phyloP scores from a whole-genome alignment of 2,797 vertebrate species.

The Tokudaia tokunoshimensis region DNA sequence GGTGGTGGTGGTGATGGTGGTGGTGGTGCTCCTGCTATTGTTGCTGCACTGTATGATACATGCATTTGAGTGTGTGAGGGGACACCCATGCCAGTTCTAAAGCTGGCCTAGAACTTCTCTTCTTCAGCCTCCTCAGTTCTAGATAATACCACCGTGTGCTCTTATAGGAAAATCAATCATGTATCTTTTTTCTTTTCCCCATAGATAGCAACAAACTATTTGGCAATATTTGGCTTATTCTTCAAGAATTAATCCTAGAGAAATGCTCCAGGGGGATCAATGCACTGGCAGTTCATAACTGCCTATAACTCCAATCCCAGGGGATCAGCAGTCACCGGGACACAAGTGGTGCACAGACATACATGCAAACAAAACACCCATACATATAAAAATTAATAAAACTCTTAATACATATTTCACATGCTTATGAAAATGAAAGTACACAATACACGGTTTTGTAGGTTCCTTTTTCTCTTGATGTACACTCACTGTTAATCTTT shows the following conservation, averaged over 20 bases:
- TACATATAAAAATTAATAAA: background rate
- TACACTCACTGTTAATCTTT: background rate
- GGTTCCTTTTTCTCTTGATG: conserved; percentile 37
- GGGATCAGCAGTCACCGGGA: background rate
- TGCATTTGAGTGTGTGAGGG: background rate
- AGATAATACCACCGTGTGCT: background rate
- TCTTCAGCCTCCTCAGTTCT: background rate
- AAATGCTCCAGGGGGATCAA: background rate
- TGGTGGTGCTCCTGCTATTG: background rate
- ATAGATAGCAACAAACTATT: background rate
- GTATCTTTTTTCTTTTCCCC: background rate
- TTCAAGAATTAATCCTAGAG: conserved; percentile 47
- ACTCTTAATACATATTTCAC: conserved; percentile 6
- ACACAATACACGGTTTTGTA: background rate
- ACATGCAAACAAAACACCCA: background rate
- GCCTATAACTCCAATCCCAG: background rate
- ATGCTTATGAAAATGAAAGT: conserved; percentile 43
- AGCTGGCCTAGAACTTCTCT: background rate
- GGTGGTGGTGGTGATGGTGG: background rate
- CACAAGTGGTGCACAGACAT: background rate
- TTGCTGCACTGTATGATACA: background rate
- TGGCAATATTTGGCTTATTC: conserved; percentile 13
- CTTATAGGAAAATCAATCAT: conserved; percentile 29
- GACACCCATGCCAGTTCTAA: background rate
- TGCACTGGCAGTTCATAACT: background rate